Evolutionary conservation across 2,888 invertebrate species (phyloP).

Genomic region (Acronicta alni): DNA sequence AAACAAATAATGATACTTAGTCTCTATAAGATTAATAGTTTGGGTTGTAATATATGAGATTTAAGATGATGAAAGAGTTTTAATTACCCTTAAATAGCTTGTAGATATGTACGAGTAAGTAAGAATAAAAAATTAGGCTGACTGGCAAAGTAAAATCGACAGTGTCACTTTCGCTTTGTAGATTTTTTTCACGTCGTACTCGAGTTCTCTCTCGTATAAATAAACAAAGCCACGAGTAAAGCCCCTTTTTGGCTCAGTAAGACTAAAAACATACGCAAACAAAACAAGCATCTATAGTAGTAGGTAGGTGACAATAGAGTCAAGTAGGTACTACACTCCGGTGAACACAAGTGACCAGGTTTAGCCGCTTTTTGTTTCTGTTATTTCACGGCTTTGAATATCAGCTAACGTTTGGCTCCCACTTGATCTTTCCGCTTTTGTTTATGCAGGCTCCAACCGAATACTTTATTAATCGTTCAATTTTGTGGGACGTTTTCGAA

Average conservation of each 20-base stretch:
- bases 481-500: neutral
- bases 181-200: too few relatives aligned
- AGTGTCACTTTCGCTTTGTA: too few relatives aligned
- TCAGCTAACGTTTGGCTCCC: conserved; percentile 8
- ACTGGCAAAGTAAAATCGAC: too few relatives aligned
- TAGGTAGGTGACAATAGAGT: conserved; percentile 6
- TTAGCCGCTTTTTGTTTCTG: conserved; percentile 22
- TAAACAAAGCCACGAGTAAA: too few relatives aligned
- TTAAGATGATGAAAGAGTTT: too few relatives aligned
- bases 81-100: too few relatives aligned
- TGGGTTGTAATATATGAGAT: too few relatives aligned
- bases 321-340: neutral
- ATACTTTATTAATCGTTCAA: conserved; percentile 16
- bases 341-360: conserved; percentile 8
- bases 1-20: too few relatives aligned
- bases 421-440: conserved; percentile 18
- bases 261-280: conserved; percentile 7
- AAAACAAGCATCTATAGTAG: neutral
- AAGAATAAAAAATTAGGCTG: too few relatives aligned
- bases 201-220: too few relatives aligned
- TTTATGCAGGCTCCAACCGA: conserved; percentile 11
- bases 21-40: too few relatives aligned
- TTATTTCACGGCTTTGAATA: conserved; percentile 14
- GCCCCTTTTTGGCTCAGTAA: neutral
- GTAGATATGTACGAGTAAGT: too few relatives aligned